Percentiles rank a stretch among this genome's conserved stretches.
These are phyloP conservation scores for Ciconia maguari DNA, from an alignment of 2,113 vertebrate species.

Conservation along the genomic window DNA sequence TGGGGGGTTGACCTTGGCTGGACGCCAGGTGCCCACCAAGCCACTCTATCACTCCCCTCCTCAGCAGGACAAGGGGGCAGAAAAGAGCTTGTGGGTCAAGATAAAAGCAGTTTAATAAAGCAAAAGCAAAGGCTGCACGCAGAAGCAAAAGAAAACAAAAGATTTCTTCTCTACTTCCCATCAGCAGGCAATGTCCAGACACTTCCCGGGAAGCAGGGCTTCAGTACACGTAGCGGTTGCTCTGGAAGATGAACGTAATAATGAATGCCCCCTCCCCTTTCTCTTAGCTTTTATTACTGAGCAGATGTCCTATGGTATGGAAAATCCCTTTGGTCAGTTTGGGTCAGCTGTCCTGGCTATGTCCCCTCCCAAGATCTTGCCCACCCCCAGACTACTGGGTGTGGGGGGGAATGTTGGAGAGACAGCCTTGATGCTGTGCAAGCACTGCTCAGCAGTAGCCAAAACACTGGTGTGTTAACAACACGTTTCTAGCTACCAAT, in stretches of 20 bases:
- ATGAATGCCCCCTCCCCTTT: too few relatives aligned
- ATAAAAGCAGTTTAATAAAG: not conserved
- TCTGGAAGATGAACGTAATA: too few relatives aligned
- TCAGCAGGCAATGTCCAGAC: not conserved
- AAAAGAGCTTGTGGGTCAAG: not conserved
- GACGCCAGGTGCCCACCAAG: too few relatives aligned
- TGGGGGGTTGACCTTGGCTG: not conserved
- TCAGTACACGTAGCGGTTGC: rapidly evolving
- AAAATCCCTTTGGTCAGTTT: too few relatives aligned
- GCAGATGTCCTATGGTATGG: too few relatives aligned
- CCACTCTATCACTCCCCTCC: not conserved
- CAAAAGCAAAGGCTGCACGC: not conserved
- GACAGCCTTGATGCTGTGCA: too few relatives aligned
- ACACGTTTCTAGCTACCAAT: not conserved
- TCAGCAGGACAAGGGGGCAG: not conserved
- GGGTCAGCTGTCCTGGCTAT: too few relatives aligned
- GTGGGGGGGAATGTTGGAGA: too few relatives aligned
- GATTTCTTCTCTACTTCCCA: not conserved
- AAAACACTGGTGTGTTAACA: not conserved
- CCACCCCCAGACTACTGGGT: too few relatives aligned
- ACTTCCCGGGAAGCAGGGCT: not conserved
- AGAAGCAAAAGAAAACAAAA: not conserved
- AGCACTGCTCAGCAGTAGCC: not conserved
- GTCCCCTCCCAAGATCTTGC: too few relatives aligned
- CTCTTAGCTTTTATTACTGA: too few relatives aligned